Evolutionary conservation across 2,888 invertebrate genomes (phyloP), one percentile per base, ranked within the genome.

Genomic region (Danaus chrysippus): DNA sequence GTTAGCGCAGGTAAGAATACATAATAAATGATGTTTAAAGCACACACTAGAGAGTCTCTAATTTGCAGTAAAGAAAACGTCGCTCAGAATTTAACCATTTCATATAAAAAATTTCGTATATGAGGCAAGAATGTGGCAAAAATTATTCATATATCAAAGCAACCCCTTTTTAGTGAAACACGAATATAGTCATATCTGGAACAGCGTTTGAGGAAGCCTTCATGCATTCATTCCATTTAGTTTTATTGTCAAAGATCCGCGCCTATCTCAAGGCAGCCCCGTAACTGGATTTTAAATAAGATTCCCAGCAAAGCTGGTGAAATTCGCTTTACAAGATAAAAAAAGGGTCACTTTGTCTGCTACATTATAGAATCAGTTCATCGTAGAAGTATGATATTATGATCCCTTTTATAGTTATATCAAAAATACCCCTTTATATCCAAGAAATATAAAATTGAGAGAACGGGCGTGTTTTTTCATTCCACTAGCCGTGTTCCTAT

Each of bases 221-320:
- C 87, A 82, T 81, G 81, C 87, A 89, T 90, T 89, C 89, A 86
- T 91, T 91, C 88, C 88, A 91, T 90, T 91, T 90, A 87, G 90
- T 91, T 91, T 89, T 91, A 91, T 89, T 90, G 89, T 88, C 83
- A 76, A 79, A 70, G 84, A 86, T 80, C 89, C 87, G 86, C 83
- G 88, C 90, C 88, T 90, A 90, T 91, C 90, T 88, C 83, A 77
- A 70, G 79, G 76, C 76, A 77, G 76, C 79, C 76, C 83, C 82
- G 82, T 89, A 89, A 91, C 89, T 80, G 88, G 90, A 91, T 90
- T 91, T 90, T 90, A 91, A 91, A 91, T 91, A 89, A 89, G 90
- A 88, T 89, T 86, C 81, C 82, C 81, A 74, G 81, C 79, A 79
- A 81, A 77, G 79, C 83, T 83, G 81, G 81, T 79, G 83, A 88